Conservation (phyloP, 2,797 vertebrate species). For the Ciconia nigra region DNA sequence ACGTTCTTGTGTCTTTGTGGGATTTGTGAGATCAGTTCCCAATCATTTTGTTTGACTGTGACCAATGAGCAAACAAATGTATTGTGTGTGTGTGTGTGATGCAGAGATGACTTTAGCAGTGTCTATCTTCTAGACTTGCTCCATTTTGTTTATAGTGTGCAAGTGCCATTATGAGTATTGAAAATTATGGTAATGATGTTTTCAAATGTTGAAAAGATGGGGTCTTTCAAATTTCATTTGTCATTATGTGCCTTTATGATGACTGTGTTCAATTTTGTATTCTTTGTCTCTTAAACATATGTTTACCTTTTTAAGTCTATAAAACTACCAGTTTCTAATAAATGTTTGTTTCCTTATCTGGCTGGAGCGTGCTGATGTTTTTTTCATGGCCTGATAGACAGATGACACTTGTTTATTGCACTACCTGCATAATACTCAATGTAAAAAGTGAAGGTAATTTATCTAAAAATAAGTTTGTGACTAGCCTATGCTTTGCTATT, state of each 20-base stretch:
- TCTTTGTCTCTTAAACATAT: conserved; percentile 2
- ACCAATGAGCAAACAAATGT: not conserved
- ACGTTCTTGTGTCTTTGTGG: not conserved
- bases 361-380: not conserved
- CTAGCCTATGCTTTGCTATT: not conserved
- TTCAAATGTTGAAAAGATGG: not conserved
- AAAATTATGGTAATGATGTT: not conserved
- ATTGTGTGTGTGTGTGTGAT: not conserved
- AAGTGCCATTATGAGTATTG: conserved; percentile 35
- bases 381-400: not conserved
- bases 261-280: not conserved
- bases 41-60: not conserved
- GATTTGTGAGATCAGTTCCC: not conserved
- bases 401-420: not conserved
- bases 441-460: not conserved
- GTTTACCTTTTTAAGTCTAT: conserved; percentile 40
- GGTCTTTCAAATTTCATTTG: not conserved
- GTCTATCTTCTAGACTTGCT: not conserved
- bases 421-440: not conserved
- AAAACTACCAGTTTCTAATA: conserved; percentile 55
- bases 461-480: not conserved
- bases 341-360: conserved; percentile 50
- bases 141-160: not conserved
- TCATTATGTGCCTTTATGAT: conserved; percentile 36
- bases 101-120: not conserved